A percentile compares a stretch with the other conserved stretches of the same genome.
Conservation (phyloP, 2,797 vertebrate genomes). For the Gymnocypris eckloni region DNA sequence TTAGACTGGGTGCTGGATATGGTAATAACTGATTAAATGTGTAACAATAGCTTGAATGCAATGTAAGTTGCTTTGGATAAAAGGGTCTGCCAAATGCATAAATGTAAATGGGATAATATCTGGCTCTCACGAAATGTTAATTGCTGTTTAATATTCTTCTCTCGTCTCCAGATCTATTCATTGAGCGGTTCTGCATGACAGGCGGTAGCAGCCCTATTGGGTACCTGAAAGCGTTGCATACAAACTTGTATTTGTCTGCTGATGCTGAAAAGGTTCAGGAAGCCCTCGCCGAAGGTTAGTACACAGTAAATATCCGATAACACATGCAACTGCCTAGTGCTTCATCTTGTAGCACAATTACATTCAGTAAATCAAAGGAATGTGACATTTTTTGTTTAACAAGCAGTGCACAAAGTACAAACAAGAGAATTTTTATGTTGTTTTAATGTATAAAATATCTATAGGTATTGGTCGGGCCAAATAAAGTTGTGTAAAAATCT, state of each 20-base stretch:
- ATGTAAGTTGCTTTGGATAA: not conserved
- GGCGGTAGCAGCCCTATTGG: slow-evolving; percentile 94
- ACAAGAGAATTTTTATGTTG: not conserved
- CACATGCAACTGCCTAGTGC: not conserved
- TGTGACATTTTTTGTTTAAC: not conserved
- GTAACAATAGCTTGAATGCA: not conserved
- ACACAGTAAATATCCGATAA: slow-evolving; percentile 7
- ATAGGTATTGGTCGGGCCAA: not conserved
- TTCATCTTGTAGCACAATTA: not conserved
- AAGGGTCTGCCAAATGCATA: slow-evolving; percentile 9
- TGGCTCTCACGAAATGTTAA: slow-evolving; percentile 5
- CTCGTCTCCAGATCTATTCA: slow-evolving; percentile 85
- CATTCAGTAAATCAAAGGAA: not conserved
- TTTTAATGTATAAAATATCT: not conserved
- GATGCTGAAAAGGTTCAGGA: slow-evolving; percentile 93
- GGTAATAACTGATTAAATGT: not conserved
- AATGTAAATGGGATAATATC: not conserved
- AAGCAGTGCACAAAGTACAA: not conserved
- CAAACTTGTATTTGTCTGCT: slow-evolving; percentile 97
- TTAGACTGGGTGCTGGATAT: not conserved
- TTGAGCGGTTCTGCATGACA: slow-evolving; percentile 98
- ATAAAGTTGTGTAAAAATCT: not conserved
- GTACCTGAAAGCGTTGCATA: slow-evolving; percentile 96
- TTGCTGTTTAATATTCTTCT: slow-evolving; percentile 26
- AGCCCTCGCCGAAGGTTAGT: slow-evolving; percentile 93